These are phyloP conservation scores for Ailurus styani DNA, from an alignment of 2,113 vertebrate species.

Conservation along the genomic window DNA sequence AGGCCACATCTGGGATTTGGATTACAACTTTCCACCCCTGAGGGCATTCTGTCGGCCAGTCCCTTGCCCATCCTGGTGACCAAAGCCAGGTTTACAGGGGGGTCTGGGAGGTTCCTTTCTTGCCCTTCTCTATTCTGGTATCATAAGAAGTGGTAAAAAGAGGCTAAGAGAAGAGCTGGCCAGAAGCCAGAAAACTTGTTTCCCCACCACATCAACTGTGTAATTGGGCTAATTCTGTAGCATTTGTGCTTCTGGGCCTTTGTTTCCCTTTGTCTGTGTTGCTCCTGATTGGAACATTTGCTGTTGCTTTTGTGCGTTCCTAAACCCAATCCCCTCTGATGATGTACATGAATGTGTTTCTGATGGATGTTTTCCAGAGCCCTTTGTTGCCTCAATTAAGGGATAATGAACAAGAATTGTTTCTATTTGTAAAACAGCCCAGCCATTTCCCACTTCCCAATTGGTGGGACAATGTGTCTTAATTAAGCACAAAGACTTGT, in stretches of 20 bases:
- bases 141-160: constrained; percentile 38
- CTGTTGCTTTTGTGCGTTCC: constrained; percentile 80
- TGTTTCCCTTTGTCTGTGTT: constrained; percentile 81
- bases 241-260: constrained; percentile 79
- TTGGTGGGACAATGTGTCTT: constrained; percentile 81
- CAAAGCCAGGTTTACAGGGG: background rate
- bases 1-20: background rate
- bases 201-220: constrained; percentile 77
- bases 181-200: constrained; percentile 77
- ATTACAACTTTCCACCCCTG: background rate
- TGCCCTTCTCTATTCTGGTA: background rate
- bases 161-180: constrained; percentile 67
- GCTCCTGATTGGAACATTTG: constrained; percentile 84
- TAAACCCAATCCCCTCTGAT: constrained; percentile 82
- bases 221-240: constrained; percentile 85
- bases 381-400: constrained; percentile 86
- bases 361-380: constrained; percentile 86
- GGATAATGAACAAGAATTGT: constrained; percentile 87
- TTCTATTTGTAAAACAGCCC: constrained; percentile 85
- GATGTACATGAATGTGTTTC: constrained; percentile 80
- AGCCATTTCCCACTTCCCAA: constrained; percentile 78
- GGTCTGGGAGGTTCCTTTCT: background rate
- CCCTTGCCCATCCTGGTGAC: background rate
- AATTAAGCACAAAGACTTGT: constrained; percentile 80
- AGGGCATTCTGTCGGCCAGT: background rate